These are phyloP conservation scores for Boulengerochromis microlepis DNA, from an alignment of 2,113 vertebrate genomes.

Conservation along the genomic window DNA sequence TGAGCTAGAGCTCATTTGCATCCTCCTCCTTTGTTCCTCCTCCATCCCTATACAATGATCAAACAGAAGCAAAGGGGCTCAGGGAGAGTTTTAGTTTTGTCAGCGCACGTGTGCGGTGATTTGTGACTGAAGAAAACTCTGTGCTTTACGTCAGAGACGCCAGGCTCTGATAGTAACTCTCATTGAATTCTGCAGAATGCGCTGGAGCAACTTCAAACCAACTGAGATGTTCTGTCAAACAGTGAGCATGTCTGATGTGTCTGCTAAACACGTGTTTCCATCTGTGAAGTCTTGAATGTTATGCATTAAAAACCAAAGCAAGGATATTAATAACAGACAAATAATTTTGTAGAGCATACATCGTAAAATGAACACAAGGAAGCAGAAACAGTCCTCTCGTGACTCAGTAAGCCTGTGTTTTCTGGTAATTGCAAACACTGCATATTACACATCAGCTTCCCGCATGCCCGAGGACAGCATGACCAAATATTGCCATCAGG, in stretches of 20 bases:
- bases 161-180: neutral
- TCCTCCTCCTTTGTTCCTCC: neutral
- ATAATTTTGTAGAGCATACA: neutral
- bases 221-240: neutral
- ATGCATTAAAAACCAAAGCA: neutral
- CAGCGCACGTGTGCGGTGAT: accelerated
- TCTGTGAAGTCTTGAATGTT: neutral
- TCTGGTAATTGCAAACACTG: neutral
- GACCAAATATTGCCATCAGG: neutral
- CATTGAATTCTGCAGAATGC: neutral
- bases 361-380: neutral
- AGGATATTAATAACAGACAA: neutral
- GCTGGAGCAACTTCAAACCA: neutral
- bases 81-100: neutral
- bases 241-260: neutral
- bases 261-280: neutral
- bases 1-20: neutral
- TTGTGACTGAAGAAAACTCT: neutral
- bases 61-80: neutral
- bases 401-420: neutral
- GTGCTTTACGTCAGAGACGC: neutral
- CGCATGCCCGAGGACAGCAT: neutral
- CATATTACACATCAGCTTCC: neutral
- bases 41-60: neutral
- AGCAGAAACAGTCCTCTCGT: neutral